These are phyloP conservation scores for Deilephila elpenor DNA, from an alignment of 2,888 invertebrate species.

Conservation along the genomic window DNA sequence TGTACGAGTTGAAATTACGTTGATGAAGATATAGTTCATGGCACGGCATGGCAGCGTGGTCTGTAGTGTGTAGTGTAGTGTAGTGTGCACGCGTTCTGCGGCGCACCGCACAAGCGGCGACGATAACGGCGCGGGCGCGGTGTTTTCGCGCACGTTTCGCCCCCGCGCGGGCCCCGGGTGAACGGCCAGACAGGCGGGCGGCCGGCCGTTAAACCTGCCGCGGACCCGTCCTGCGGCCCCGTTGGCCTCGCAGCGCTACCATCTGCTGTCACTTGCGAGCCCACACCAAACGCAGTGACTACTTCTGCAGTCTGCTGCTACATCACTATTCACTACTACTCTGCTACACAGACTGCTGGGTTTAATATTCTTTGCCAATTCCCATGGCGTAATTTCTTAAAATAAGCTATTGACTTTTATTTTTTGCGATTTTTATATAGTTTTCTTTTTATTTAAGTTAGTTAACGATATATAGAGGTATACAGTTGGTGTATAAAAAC, in stretches of 20 bases:
- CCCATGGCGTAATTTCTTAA: neutral
- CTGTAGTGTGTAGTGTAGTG: neutral
- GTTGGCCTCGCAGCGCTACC: conserved; percentile 53
- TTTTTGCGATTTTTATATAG: neutral
- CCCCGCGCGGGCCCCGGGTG: conserved; percentile 82
- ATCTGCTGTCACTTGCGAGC: conserved; percentile 42
- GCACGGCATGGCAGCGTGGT: neutral
- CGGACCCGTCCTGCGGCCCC: conserved; percentile 72
- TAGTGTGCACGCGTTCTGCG: neutral
- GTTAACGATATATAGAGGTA: too few relatives aligned
- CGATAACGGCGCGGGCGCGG: conserved; percentile 78
- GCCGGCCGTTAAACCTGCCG: conserved; percentile 83
- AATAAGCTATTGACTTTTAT: neutral
- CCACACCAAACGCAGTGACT: conserved; percentile 13
- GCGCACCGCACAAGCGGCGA: conserved; percentile 21
- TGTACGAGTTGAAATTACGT: too few relatives aligned
- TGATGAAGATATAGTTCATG: neutral
- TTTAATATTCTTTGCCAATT: too few relatives aligned
- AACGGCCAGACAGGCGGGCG: conserved; percentile 83
- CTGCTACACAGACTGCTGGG: neutral
- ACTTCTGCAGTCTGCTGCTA: neutral
- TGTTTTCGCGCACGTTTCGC: conserved; percentile 78
- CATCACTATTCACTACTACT: neutral
- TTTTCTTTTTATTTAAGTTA: neutral
- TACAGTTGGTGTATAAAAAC: neutral